These are phyloP conservation scores for Tragelaphus scriptus DNA, from an alignment of 2,113 vertebrate species.

Conservation along the genomic window DNA sequence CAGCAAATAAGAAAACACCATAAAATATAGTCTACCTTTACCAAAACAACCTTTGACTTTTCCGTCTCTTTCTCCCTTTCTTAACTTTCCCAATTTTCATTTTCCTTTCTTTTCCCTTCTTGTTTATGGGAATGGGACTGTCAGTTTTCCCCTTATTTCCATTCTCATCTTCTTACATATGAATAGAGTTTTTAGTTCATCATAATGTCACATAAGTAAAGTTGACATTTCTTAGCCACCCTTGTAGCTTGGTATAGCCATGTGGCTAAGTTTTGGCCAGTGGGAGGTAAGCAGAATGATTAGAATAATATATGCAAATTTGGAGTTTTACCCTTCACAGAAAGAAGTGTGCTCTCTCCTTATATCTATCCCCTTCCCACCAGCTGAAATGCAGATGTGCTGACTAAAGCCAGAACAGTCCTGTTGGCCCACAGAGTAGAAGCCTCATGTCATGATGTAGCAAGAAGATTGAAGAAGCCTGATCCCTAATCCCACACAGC, in stretches of 20 bases:
- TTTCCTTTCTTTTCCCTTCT: neutral
- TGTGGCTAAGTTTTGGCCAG: neutral
- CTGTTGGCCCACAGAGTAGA: neutral
- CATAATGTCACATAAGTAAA: neutral
- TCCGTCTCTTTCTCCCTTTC: neutral
- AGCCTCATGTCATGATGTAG: neutral
- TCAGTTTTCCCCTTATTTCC: neutral
- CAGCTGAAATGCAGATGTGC: neutral
- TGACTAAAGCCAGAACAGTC: neutral
- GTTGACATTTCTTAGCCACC: neutral
- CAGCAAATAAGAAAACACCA: neutral
- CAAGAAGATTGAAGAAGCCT: neutral
- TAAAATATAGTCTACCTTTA: neutral
- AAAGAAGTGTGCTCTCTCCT: neutral
- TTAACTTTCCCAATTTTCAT: neutral
- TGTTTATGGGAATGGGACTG: neutral
- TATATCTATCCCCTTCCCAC: neutral
- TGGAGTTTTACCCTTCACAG: neutral
- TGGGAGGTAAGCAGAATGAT: neutral
- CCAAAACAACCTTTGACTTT: neutral
- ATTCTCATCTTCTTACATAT: neutral
- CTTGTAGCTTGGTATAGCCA: neutral
- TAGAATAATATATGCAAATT: neutral
- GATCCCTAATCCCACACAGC: neutral
- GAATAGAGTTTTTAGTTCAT: neutral